These are phyloP conservation scores for Zaprionus taronus DNA, from an alignment of 1,140 invertebrate genomes.

Conservation along the genomic window DNA sequence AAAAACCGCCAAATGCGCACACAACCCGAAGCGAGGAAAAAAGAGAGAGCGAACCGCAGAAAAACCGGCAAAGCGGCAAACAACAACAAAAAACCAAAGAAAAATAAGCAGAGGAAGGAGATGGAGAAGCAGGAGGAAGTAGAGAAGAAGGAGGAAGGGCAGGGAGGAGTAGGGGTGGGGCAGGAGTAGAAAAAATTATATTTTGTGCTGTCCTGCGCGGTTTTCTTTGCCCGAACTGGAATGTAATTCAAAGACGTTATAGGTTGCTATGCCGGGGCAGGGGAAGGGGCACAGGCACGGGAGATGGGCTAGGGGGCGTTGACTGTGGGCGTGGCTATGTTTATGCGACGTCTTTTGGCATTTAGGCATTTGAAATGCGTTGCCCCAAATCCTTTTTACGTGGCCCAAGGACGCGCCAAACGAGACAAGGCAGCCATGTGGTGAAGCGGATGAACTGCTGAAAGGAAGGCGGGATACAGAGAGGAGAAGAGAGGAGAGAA, in stretches of 20 bases:
- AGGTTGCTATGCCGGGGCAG: conserved; percentile 1
- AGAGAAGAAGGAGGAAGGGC: neutral
- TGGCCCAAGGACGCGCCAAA: conserved; percentile 64
- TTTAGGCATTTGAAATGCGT: conserved; percentile 81
- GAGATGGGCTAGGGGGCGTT: conserved; percentile 26
- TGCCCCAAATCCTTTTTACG: conserved; percentile 77
- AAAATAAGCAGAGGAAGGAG: neutral
- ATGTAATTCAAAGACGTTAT: conserved; percentile 69
- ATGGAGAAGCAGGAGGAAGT: neutral
- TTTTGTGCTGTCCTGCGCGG: conserved; percentile 46
- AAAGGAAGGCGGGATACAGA: neutral
- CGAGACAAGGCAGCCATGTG: conserved; percentile 50
- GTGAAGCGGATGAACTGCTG: conserved; percentile 22
- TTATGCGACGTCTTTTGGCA: conserved; percentile 81
- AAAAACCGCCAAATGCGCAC: conserved; percentile 82
- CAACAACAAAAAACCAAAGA: conserved; percentile 39
- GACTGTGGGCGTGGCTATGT: conserved; percentile 48
- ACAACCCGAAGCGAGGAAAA: conserved; percentile 69
- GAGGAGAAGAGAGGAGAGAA: neutral
- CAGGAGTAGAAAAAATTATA: conserved; percentile 19
- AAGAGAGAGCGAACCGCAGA: conserved; percentile 32
- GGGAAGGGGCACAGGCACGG: neutral
- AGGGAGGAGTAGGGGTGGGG: neutral
- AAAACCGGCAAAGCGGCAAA: conserved; percentile 55
- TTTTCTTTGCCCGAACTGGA: conserved; percentile 42